Conservation (phyloP, 2,888 invertebrate species). For the Scrobipalpa atriplicella region DNA sequence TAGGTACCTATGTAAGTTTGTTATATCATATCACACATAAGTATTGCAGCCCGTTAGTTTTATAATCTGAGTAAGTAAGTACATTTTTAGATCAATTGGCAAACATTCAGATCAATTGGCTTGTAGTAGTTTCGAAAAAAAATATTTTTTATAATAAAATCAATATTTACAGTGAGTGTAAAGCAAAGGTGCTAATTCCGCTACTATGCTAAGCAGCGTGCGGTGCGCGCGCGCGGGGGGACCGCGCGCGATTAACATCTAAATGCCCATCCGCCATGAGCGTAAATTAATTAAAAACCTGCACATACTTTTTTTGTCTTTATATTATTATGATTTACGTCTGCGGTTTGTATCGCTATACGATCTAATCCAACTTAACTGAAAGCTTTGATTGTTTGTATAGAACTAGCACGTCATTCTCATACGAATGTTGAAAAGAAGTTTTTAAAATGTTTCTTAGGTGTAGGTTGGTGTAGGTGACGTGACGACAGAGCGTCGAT, state of each 20-base stretch:
- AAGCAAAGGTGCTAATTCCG: slow-evolving; percentile 2
- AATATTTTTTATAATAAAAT: neutral
- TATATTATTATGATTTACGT: slow-evolving; percentile 17
- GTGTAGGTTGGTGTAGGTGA: neutral
- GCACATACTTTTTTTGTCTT: slow-evolving; percentile 21
- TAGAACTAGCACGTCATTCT: neutral
- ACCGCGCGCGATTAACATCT: slow-evolving; percentile 22
- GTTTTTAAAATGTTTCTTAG: too few relatives aligned
- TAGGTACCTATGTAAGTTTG: too few relatives aligned
- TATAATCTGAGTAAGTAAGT: too few relatives aligned
- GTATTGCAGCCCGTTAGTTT: too few relatives aligned
- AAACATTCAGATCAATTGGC: too few relatives aligned
- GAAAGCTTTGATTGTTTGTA: neutral
- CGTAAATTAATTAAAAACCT: slow-evolving; percentile 26
- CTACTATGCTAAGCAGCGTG: slow-evolving; percentile 20
- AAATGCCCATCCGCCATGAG: slow-evolving; percentile 6
- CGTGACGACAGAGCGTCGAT: neutral
- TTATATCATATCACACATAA: too few relatives aligned
- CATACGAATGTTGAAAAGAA: too few relatives aligned
- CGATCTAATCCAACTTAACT: slow-evolving; percentile 3
- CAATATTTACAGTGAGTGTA: neutral
- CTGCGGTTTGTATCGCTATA: slow-evolving; percentile 14
- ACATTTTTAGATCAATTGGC: too few relatives aligned
- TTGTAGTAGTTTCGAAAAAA: too few relatives aligned
- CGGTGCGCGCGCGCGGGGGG: slow-evolving; percentile 12